These are phyloP conservation scores for Parauchenoglanis punctatus DNA, from an alignment of 2,797 vertebrate genomes.

Conservation along the genomic window DNA sequence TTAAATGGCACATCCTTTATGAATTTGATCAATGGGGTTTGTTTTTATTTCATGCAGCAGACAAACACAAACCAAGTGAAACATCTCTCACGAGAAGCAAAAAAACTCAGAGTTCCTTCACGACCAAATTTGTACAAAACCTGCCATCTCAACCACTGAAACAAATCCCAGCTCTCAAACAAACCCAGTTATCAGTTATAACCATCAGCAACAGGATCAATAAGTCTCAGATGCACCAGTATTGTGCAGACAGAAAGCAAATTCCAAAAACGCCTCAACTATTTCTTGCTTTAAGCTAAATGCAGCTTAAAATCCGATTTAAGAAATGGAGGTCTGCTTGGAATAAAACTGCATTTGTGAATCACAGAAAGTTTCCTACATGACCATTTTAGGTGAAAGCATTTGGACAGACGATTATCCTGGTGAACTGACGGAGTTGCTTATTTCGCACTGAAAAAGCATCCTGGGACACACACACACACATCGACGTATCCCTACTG, in stretches of 20 bases:
- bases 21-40: background rate
- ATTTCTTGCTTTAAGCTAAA: background rate
- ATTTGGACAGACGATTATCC: background rate
- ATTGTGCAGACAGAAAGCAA: background rate
- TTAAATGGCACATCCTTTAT: background rate
- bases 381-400: conserved; percentile 13
- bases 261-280: background rate
- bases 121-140: background rate
- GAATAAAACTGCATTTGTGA: background rate
- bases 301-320: background rate
- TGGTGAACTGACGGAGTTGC: background rate
- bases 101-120: background rate
- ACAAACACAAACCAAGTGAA: background rate
- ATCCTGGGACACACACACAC: conserved; percentile 11
- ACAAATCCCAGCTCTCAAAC: background rate
- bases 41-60: background rate
- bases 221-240: background rate
- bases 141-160: background rate
- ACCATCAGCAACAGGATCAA: background rate
- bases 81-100: background rate
- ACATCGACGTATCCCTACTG: background rate
- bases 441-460: background rate
- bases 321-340: background rate
- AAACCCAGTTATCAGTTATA: background rate
- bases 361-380: background rate